phyloP scores from a whole-genome alignment of 2,113 vertebrate species.

The Notothenia rossii region DNA sequence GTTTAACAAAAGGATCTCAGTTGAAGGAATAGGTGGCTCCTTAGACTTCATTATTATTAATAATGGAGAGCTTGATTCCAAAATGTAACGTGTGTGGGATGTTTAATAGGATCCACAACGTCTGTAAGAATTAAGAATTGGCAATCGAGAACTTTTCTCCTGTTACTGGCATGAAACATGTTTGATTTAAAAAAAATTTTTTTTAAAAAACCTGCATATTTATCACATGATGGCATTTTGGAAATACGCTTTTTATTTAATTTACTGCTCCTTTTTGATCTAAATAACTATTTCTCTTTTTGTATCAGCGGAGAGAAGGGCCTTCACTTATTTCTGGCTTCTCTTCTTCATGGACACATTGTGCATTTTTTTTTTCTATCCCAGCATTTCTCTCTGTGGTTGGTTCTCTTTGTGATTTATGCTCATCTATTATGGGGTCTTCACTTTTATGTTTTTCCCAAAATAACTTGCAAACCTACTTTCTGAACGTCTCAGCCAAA shows the following conservation, averaged over 20 bases:
- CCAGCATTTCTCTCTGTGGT: background rate
- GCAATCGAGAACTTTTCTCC: background rate
- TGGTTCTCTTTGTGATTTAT: background rate
- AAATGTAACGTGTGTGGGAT: slow-evolving; percentile 38
- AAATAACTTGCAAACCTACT: background rate
- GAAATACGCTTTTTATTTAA: slow-evolving; percentile 48
- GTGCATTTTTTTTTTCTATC: slow-evolving; percentile 31
- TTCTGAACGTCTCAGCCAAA: slow-evolving; percentile 2
- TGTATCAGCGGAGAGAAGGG: slow-evolving; percentile 1
- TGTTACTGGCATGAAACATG: background rate
- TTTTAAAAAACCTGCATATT: background rate
- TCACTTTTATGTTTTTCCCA: background rate
- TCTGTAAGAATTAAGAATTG: background rate
- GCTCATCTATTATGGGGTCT: background rate
- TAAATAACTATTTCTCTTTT: slow-evolving; percentile 15
- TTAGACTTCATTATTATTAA: slow-evolving; percentile 29
- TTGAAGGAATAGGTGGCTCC: slow-evolving; percentile 84
- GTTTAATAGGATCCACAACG: background rate
- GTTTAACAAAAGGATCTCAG: slow-evolving; percentile 84
- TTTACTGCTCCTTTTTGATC: background rate
- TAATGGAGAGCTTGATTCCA: slow-evolving; percentile 53
- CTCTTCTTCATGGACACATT: background rate
- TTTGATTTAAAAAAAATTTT: background rate
- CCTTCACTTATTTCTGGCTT: background rate
- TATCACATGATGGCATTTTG: slow-evolving; percentile 51